A percentile compares a stretch with the other conserved stretches of the same genome.
Conservation (phyloP, 2,113 vertebrate genomes). For the Rhipidura dahli region DNA sequence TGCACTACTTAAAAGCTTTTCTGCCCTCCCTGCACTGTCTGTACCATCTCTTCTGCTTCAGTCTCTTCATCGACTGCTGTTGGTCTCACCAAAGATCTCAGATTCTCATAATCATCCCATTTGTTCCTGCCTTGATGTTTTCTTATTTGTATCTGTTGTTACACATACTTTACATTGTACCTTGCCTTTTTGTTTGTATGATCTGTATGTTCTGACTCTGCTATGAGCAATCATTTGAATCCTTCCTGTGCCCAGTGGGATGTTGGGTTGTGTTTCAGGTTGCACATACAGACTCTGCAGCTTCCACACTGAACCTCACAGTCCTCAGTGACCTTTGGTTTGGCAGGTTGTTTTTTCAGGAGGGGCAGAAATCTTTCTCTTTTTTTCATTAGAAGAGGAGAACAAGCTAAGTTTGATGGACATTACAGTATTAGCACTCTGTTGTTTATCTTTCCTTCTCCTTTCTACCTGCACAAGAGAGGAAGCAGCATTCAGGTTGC, state of each 20-base stretch:
- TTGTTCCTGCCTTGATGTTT: background rate
- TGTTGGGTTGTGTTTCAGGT: background rate
- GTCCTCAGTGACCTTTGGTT: background rate
- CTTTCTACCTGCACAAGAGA: background rate
- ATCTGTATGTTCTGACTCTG: background rate
- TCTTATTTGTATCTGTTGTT: background rate
- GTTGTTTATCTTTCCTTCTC: background rate
- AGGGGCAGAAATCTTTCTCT: rapidly evolving
- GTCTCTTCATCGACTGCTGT: rapidly evolving
- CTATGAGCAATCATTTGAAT: background rate
- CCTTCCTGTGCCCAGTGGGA: background rate
- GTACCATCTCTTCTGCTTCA: background rate
- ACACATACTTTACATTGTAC: rapidly evolving
- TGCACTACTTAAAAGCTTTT: background rate
- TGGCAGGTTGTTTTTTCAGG: background rate
- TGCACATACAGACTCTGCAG: rapidly evolving
- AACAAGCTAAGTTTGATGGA: background rate
- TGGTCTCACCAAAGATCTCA: background rate
- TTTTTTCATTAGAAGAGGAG: background rate
- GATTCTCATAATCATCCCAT: background rate
- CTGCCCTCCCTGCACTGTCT: background rate
- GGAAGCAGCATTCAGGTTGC: background rate
- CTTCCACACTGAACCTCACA: background rate
- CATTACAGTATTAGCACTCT: background rate
- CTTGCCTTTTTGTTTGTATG: background rate